A percentile compares a stretch with the other conserved stretches of the same genome.
Evolutionary conservation across 2,797 vertebrate species (phyloP).

Genomic region (Acipenser transmontanus): DNA sequence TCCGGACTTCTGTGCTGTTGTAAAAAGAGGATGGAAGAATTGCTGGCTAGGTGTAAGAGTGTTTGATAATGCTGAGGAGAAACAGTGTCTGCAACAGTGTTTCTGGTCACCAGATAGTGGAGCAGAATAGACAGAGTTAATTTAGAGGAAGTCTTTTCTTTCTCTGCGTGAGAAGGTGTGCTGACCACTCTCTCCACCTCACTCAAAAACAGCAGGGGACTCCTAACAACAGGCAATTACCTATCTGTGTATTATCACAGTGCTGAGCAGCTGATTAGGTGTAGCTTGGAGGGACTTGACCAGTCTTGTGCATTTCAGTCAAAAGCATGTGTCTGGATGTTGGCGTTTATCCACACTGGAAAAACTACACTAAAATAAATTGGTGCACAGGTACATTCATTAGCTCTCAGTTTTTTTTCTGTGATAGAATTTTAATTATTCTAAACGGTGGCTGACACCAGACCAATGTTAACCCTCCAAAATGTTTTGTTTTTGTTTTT

Average conservation of each 20-base stretch:
- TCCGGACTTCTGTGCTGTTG: conserved; percentile 76
- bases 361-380: too few species aligned
- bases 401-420: too few species aligned
- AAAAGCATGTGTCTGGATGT: too few species aligned
- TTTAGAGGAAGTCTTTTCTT: conserved; percentile 39
- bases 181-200: conserved; percentile 35
- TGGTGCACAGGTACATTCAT: too few species aligned
- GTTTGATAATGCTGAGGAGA: background rate
- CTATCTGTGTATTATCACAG: conserved; percentile 52
- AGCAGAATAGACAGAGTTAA: conserved; percentile 22
- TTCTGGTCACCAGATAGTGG: conserved; percentile 6
- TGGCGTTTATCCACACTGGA: too few species aligned
- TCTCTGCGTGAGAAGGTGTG: conserved; percentile 37
- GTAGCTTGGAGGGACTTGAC: too few species aligned
- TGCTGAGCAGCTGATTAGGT: conserved; percentile 48
- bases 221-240: conserved; percentile 56
- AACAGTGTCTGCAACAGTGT: background rate
- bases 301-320: too few species aligned
- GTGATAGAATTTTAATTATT: too few species aligned
- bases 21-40: conserved; percentile 74
- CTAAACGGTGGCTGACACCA: too few species aligned
- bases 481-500: too few species aligned
- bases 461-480: too few species aligned
- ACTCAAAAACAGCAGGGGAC: conserved; percentile 41
- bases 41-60: conserved; percentile 44